Evolutionary conservation across 2,888 invertebrate genomes (phyloP).

Genomic region (Brachypterus glaber): DNA sequence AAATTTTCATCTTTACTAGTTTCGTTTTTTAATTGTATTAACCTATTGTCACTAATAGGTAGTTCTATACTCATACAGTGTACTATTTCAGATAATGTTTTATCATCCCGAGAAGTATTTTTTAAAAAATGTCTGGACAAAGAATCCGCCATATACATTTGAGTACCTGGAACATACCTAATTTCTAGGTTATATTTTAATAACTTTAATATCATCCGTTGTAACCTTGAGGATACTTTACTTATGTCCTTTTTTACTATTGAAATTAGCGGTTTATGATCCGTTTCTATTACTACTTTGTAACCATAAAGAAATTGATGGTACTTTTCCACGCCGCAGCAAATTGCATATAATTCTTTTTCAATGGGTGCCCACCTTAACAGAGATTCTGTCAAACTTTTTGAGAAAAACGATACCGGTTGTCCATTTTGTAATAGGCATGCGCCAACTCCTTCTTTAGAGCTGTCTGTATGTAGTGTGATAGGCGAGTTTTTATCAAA

Average conservation of each 20-base stretch:
- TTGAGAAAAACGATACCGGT: constrained; percentile 8
- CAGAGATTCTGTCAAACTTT: constrained; percentile 2
- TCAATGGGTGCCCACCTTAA: constrained; percentile 12
- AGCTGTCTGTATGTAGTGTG: constrained; percentile 10
- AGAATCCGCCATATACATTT: background rate
- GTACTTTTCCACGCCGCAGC: constrained; percentile 11
- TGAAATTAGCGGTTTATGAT: constrained; percentile 14
- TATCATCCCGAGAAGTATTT: background rate
- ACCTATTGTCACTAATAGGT: background rate
- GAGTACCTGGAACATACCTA: background rate
- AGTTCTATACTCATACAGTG: background rate
- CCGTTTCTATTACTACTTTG: constrained; percentile 7
- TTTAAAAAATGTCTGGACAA: background rate
- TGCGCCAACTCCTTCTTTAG: constrained; percentile 16
- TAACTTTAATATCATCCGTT: background rate
- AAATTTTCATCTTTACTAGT: background rate
- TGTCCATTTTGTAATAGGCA: constrained; percentile 16
- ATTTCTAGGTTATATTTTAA: background rate
- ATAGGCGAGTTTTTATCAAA: constrained; percentile 6
- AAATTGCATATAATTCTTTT: constrained; percentile 12
- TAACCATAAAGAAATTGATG: constrained; percentile 11
- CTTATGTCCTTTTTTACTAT: constrained; percentile 10
- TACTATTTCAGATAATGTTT: background rate
- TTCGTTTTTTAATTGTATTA: background rate
- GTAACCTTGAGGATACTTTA: background rate